Base-by-base conservation (phyloP, 2,888 invertebrate genomes). In the Agrotis clavis region DNA sequence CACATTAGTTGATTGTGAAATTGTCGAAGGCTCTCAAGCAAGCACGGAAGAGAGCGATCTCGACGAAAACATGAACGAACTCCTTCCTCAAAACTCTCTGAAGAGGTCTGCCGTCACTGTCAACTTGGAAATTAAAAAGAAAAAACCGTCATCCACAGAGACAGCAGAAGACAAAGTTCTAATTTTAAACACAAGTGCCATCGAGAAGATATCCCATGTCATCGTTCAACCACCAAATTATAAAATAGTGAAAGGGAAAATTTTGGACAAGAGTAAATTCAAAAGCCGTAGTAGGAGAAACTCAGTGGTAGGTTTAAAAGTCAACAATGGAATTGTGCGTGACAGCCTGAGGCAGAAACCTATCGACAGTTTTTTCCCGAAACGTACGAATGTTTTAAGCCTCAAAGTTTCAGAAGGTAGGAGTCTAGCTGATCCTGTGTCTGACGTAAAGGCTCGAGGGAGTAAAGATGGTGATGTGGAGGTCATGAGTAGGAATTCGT, bases 151-250 rank as follows among this genome's bases (percentile, higher is more conserved):
- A 89, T 60, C 75, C 71, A 74, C 77, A 79, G 87, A 89, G 84
- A 88, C 81, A 74, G 81, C 82, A 89, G 92, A 93, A 88, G 90
- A 92, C 88, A 95, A 93, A 90, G 91, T 96, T 96, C 96, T 95
- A 90, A 94, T 94, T 96, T 95, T 95, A 89, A 96, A 96, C 73
- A 94, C 94, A 86, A 91, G 94, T 90, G 94, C 93, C 91, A 92
- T 94, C 90, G 93, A 94, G 86, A 94, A 93, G 89, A 90, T 95
- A 85, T 92, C 93, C 69, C 93, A 95, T 92, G 94, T 95, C 92
- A 95, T 93, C 90, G 91, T 95, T 83, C 95, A 95, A 86, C 95
- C 95, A 92, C 92, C 93, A 95, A 94, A 95, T 94, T 95, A 93
- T 90, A 96, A 93, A 93, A 91, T 93, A 88, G 90, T 94, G 86